Evolutionary conservation across 2,113 vertebrate species (phyloP), one percentile per base, ranked within the genome.

Genomic region (Nannobrachium achirus): DNA sequence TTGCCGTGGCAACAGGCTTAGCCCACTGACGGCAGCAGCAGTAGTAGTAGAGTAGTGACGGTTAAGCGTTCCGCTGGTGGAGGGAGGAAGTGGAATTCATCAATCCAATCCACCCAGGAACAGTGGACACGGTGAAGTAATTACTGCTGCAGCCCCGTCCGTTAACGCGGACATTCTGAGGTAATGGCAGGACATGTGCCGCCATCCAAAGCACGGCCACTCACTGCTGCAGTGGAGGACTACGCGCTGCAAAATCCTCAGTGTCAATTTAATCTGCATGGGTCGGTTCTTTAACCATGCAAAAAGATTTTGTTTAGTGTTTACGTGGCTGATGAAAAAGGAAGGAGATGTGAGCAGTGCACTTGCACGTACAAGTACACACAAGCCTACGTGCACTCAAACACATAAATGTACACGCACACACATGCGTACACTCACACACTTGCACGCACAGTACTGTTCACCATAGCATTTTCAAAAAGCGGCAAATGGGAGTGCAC

Each of bases 1-100:
- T 91, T 88, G 71, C 73, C 87, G 86, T 86, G 77, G 87, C 78
- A 87, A 92, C 89, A 80, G 63, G 69, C 69, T 40, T 82, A 89
- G 69, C 89, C 78, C 85, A 84, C 86, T 83, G 79, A 80, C 69
- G 56, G 69, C 77, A 44, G 77, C 2, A 1, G 72, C 75, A 78
- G 74, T 80, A 25, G 49, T 77, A 79, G 3, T 33, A 33, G 3
- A 4, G 25, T 33, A 33, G 3, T 33, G 25, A 33, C 60, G n/a
- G 71, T 75, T 82, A 68, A 83, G 80, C 69, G 64, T 55, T 76
- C 58, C 25, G 1, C 25, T 75, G 76, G 73, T 56, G n/a, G 60
- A 78, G 79, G 82, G 65, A 86, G 86, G 80, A 88, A 83, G 79
- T 78, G 61, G 66, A 66, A 87, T 81, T 78, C 80, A 84, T 88